phyloP scores from a whole-genome alignment of 2,888 invertebrate species.

The Bombyx huttoni region DNA sequence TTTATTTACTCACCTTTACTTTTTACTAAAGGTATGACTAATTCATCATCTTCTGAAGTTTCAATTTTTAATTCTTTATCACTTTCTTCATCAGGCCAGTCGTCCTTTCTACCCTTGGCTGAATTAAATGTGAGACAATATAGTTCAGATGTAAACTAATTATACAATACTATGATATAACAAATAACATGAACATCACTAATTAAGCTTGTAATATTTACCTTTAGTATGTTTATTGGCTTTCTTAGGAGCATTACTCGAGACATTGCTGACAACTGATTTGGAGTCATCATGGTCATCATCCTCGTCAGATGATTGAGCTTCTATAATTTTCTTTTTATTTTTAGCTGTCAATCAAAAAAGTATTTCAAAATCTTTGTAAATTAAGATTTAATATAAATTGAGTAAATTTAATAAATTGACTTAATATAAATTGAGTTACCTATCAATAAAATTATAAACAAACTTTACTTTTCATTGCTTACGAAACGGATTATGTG shows the following conservation, averaged over 20 bases:
- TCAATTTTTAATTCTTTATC: slow-evolving; percentile 52
- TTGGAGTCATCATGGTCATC: slow-evolving; percentile 48
- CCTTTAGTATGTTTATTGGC: slow-evolving; percentile 14
- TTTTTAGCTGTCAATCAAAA: slow-evolving; percentile 33
- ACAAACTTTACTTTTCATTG: too few relatives aligned
- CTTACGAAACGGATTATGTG: too few relatives aligned
- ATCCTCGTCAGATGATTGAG: slow-evolving; percentile 64
- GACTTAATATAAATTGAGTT: not conserved
- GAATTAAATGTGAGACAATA: slow-evolving; percentile 8
- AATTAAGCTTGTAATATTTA: not conserved
- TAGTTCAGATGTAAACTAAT: not conserved
- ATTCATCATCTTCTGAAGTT: slow-evolving; percentile 41
- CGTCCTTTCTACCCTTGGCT: slow-evolving; percentile 44
- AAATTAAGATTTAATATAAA: not conserved
- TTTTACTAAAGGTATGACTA: slow-evolving; percentile 45
- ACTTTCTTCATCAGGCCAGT: slow-evolving; percentile 48
- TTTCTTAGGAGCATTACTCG: slow-evolving; percentile 36
- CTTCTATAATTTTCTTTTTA: slow-evolving; percentile 54
- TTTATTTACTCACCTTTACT: slow-evolving; percentile 40
- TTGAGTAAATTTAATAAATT: too few relatives aligned
- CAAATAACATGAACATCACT: too few relatives aligned
- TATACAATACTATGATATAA: not conserved
- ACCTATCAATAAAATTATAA: too few relatives aligned
- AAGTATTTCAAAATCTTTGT: not conserved
- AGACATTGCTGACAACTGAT: slow-evolving; percentile 48